Evolutionary conservation across 2,888 invertebrate species (phyloP).

Genomic region (Scaptomyza reducta): DNA sequence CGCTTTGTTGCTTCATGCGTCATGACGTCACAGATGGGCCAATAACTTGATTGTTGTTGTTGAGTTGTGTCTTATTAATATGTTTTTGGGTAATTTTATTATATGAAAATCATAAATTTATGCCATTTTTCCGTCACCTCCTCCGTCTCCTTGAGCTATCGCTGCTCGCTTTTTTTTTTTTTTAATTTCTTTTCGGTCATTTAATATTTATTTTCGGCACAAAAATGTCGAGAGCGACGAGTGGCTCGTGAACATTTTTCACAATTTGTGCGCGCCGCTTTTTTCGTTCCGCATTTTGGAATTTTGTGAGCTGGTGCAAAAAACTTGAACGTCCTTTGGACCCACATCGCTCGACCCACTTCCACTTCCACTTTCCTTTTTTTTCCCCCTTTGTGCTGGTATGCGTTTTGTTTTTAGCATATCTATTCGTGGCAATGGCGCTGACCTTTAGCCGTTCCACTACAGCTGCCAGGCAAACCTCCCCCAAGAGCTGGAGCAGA

Average conservation of each 20-base stretch:
- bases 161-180: slow-evolving; percentile 6
- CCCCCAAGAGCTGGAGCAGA: not conserved
- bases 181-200: slow-evolving; percentile 25
- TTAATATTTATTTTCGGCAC: slow-evolving; percentile 73
- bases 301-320: slow-evolving; percentile 35
- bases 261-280: slow-evolving; percentile 26
- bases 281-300: slow-evolving; percentile 53
- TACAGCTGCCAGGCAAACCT: not conserved
- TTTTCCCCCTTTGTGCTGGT: slow-evolving; percentile 23
- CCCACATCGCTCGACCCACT: slow-evolving; percentile 30
- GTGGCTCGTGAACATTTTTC: no score
- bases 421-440: slow-evolving; percentile 42
- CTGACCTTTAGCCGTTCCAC: slow-evolving; percentile 61
- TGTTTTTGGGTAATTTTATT: slow-evolving; percentile 34
- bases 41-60: slow-evolving; percentile 16
- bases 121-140: slow-evolving; percentile 61
- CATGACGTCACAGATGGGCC: slow-evolving; percentile 49
- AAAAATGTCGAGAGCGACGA: slow-evolving; percentile 43
- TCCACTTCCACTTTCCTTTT: slow-evolving; percentile 6
- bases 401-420: slow-evolving; percentile 11
- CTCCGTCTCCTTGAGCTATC: slow-evolving; percentile 13
- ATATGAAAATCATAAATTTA: slow-evolving; percentile 67
- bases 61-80: slow-evolving; percentile 21
- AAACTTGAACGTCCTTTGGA: slow-evolving; percentile 60
- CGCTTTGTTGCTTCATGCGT: not conserved